Percentiles rank a stretch among this genome's conserved stretches.
Conservation (phyloP, 2,113 vertebrate genomes). For the Tetrao urogallus region DNA sequence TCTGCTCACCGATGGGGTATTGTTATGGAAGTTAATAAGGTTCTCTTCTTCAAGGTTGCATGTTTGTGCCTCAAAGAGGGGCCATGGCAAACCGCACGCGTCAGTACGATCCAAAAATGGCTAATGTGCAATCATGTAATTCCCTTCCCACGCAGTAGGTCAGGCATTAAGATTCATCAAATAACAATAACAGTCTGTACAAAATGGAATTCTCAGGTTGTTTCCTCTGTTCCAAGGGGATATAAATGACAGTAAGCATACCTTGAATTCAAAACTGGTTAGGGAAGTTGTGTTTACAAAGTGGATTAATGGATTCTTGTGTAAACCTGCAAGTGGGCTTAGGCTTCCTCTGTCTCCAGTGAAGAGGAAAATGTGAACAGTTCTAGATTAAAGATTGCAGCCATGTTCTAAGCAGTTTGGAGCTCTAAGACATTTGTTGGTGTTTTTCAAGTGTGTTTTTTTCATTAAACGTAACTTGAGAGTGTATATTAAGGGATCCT, state of each 20-base stretch:
- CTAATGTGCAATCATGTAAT: not conserved
- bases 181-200: not conserved
- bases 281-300: slow-evolving; percentile 20
- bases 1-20: not conserved
- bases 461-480: not conserved
- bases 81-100: not conserved
- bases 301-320: slow-evolving; percentile 26
- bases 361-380: not conserved
- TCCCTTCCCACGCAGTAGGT: not conserved
- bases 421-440: not conserved
- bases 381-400: not conserved
- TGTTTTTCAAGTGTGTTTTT: not conserved
- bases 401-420: not conserved
- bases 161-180: not conserved
- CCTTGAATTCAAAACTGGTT: slow-evolving; percentile 42
- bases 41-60: not conserved
- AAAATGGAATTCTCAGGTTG: not conserved
- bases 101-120: not conserved
- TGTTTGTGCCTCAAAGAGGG: not conserved
- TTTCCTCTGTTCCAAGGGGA: not conserved
- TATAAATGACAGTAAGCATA: not conserved
- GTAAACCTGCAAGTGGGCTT: slow-evolving; percentile 3
- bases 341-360: not conserved
- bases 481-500: not conserved
- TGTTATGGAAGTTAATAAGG: slow-evolving; percentile 2